Evolutionary conservation across 2,888 invertebrate genomes (phyloP).

Genomic region (Cynaeus angustus): DNA sequence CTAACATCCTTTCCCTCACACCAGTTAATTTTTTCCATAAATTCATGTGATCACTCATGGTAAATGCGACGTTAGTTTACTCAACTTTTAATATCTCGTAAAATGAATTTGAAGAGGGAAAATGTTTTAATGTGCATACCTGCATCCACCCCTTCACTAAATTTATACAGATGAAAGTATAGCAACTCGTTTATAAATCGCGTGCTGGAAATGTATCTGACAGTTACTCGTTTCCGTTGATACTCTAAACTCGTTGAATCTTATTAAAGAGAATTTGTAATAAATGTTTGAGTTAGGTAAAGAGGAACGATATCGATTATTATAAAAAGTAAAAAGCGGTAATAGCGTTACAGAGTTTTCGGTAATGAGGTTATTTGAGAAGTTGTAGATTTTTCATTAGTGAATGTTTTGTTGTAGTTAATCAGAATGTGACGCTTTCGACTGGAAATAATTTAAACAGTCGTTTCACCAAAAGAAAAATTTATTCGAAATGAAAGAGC

Average conservation of each 20-base stretch:
- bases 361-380: constrained; percentile 2
- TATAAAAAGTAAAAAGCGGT: neutral
- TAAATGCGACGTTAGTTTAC: constrained; percentile 3
- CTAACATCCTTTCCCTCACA: too few species aligned
- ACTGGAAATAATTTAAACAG: neutral
- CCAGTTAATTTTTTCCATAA: neutral
- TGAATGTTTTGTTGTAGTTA: neutral
- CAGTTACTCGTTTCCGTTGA: constrained; percentile 2
- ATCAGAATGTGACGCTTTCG: neutral
- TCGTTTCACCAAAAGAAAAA: neutral
- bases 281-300: constrained; percentile 1
- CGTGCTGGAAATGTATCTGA: constrained; percentile 6
- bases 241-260: constrained; percentile 11
- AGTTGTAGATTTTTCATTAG: neutral
- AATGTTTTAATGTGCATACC: constrained; percentile 11
- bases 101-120: constrained; percentile 18
- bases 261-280: constrained; percentile 9
- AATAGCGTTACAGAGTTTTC: neutral
- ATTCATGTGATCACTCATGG: constrained; percentile 1
- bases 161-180: neutral
- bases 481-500: neutral
- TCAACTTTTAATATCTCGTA: constrained; percentile 1
- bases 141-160: neutral
- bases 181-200: neutral
- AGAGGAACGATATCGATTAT: neutral